These are phyloP conservation scores for Tupaia tana DNA, from an alignment of 2,113 vertebrate genomes.

Conservation along the genomic window DNA sequence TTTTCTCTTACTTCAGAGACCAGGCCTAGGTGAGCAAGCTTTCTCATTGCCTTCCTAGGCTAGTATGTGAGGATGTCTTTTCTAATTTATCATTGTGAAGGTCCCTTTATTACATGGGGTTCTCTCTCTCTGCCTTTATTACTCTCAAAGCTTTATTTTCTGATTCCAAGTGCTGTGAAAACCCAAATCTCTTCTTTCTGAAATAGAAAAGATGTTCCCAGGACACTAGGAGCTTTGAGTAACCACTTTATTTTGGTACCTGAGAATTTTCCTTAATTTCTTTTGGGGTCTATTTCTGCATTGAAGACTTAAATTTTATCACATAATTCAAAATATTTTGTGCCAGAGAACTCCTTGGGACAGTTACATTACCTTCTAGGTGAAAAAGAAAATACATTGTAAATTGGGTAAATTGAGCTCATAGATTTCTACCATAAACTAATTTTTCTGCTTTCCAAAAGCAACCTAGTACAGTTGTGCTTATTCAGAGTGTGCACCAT, in stretches of 20 bases:
- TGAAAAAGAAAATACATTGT: not conserved
- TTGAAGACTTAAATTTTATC: not conserved
- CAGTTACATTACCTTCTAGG: not conserved
- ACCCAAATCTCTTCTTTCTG: too few relatives aligned
- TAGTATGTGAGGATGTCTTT: not conserved
- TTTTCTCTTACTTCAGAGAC: not conserved
- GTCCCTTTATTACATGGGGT: not conserved
- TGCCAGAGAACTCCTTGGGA: not conserved
- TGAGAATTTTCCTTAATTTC: not conserved
- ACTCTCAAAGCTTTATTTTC: not conserved
- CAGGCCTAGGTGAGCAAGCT: not conserved
- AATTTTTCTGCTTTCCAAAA: too few relatives aligned
- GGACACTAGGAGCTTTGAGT: not conserved
- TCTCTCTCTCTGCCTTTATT: not conserved
- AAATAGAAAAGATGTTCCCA: not conserved
- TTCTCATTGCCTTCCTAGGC: not conserved
- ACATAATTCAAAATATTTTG: not conserved
- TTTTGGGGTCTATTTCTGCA: not conserved
- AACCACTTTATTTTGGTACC: not conserved
- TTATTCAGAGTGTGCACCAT: too few relatives aligned
- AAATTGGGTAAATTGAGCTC: not conserved
- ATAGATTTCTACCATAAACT: too few relatives aligned
- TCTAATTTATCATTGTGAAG: not conserved
- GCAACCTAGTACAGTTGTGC: too few relatives aligned
- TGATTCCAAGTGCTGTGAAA: not conserved